Evolutionary conservation across 2,113 vertebrate genomes (phyloP).

Genomic region (Copsychus sechellarum): DNA sequence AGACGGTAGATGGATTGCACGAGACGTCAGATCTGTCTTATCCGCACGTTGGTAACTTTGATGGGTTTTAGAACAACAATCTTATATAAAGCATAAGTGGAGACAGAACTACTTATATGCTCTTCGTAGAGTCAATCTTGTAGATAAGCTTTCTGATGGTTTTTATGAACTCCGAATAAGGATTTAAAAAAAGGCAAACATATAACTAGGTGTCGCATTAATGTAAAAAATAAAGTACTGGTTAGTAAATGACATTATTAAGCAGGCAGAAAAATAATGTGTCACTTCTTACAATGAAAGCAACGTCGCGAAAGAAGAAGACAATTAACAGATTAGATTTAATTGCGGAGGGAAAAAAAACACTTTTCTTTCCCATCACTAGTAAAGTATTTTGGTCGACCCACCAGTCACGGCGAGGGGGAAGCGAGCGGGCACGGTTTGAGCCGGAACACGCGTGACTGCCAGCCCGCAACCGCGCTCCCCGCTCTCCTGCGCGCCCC

Average conservation of each 20-base stretch:
- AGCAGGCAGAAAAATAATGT: conserved; percentile 58
- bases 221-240: conserved; percentile 54
- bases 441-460: not conserved
- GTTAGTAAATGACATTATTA: conserved; percentile 69
- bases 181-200: conserved; percentile 44
- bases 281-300: conserved; percentile 39
- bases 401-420: not conserved
- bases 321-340: conserved; percentile 68
- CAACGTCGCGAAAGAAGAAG: conserved; percentile 37
- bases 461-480: not conserved
- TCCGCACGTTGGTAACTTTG: not conserved
- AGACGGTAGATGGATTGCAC: not conserved
- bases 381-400: not conserved
- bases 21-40: not conserved
- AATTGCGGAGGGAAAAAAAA: conserved; percentile 24
- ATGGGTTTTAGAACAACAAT: not conserved
- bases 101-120: not conserved
- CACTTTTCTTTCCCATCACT: conserved; percentile 37
- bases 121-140: conserved; percentile 1
- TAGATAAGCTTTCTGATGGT: not conserved
- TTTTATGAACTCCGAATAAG: conserved; percentile 4
- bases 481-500: not conserved
- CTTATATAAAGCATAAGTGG: not conserved
- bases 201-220: conserved; percentile 48
- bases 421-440: not conserved